Conservation (phyloP, 2,113 vertebrate genomes). For the Equus quagga region DNA sequence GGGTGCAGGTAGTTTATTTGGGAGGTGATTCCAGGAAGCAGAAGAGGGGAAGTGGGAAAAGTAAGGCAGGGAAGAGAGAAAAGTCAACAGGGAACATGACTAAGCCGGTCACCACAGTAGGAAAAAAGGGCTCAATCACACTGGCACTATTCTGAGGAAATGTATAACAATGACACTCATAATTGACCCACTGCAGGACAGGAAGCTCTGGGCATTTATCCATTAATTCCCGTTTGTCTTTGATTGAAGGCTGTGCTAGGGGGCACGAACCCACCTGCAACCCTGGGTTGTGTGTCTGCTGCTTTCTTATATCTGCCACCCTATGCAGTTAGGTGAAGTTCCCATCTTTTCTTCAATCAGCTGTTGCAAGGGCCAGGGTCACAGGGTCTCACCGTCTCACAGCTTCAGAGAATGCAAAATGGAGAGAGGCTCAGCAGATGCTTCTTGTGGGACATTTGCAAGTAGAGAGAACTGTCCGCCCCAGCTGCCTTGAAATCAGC, state of each 20-base stretch:
- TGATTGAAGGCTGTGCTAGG: neutral
- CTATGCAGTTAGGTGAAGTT: neutral
- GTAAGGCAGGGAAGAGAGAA: neutral
- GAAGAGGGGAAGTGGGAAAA: neutral
- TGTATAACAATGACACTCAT: neutral
- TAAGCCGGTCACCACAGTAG: neutral
- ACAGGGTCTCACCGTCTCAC: neutral
- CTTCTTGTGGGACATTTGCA: neutral
- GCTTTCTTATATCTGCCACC: neutral
- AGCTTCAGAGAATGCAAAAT: neutral
- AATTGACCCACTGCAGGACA: neutral
- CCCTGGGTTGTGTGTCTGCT: neutral
- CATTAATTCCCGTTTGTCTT: neutral
- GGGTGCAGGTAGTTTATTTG: neutral
- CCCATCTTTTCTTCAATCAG: neutral
- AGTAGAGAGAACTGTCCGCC: neutral
- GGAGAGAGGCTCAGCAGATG: neutral
- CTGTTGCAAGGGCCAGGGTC: neutral
- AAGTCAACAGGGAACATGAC: neutral
- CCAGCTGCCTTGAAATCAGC: too few species aligned
- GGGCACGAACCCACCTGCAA: accelerated
- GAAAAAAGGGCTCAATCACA: neutral
- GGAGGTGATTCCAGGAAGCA: neutral
- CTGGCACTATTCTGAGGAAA: neutral
- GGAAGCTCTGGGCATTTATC: neutral